Base-by-base conservation (phyloP, 1,140 invertebrate genomes). In the Lepidurus couesii region DNA sequence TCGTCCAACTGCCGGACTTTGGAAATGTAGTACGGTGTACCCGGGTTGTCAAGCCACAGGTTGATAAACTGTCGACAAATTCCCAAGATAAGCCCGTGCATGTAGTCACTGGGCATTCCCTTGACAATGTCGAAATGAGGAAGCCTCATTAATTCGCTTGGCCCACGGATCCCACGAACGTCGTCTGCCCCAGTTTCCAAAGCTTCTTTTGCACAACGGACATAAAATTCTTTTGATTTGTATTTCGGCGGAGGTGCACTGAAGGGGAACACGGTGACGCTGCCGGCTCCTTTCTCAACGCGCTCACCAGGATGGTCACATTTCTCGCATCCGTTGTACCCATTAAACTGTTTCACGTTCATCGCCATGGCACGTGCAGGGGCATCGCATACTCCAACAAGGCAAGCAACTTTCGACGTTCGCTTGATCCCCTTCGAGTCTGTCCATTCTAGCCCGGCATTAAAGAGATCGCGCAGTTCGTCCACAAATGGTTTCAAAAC, bases 231-330 rank as follows among this genome's bases (percentile, higher is more conserved):
- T 75, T 73, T 75, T 26, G 45, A 47, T 34, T 47, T 47, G 45
- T 73, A 34, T 42, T 53, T 42, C 24, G 47, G 24, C 11, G 65
- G 47, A 24, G n/a, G 47, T 24, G n/a, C 10, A 43, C 16, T 24
- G 10, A 74, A 26, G 73, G 44, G 44, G 34, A 21, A 74, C 2
- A 73, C 77, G 26, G 44, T 45, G 16, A 73, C 77, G 13, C 21
- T 73, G 24, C 77, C 77, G 24, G 34, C 47, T 65, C 77, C 77
- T 43, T 78, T 78, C 21, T 53, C 34, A 16, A 78, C 77, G 9
- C 77, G 77, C 16, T 42, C 13, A 21, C 77, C 47, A 65, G 42
- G 76, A 53, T 77, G 34, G 10, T 53, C 11, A 34, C 76, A 77
- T 74, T 74, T 77, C 24, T 53, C 76, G 45, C 76, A 77, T 53